A percentile compares a stretch with the other conserved stretches of the same genome.
Conservation (phyloP, 2,888 invertebrate species). For the Drosophila pseudotakahashii region DNA sequence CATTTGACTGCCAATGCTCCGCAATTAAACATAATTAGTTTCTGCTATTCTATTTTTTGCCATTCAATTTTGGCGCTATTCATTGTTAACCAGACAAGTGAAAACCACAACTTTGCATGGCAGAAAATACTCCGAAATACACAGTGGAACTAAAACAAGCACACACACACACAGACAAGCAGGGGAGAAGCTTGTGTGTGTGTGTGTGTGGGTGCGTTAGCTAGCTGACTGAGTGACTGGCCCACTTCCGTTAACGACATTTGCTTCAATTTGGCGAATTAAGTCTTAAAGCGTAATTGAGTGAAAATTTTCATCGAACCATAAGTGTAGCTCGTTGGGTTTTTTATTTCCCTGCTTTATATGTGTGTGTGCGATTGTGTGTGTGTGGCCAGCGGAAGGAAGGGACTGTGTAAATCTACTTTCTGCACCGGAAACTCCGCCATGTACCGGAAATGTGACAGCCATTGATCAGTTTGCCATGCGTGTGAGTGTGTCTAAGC, state of each 20-base stretch:
- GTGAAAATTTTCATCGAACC: conserved; percentile 80
- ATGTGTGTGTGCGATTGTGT: neutral
- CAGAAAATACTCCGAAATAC: conserved; percentile 8
- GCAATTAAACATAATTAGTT: conserved; percentile 37
- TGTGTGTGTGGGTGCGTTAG: too few relatives aligned
- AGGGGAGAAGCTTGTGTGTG: too few relatives aligned
- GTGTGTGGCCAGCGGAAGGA: conserved; percentile 34
- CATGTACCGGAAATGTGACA: conserved; percentile 66
- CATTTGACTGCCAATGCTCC: neutral
- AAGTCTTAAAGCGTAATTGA: conserved; percentile 82
- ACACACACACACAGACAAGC: neutral
- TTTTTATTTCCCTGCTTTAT: conserved; percentile 1
- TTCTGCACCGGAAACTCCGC: conserved; percentile 51
- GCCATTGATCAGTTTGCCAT: conserved; percentile 63
- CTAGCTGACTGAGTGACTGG: conserved; percentile 32
- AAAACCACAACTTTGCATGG: conserved; percentile 35
- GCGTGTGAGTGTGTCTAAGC: conserved; percentile 13
- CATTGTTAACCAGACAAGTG: conserved; percentile 15
- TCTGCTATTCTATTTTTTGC: neutral
- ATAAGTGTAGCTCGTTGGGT: conserved; percentile 52
- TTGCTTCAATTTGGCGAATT: conserved; percentile 70
- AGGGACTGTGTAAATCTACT: conserved; percentile 58
- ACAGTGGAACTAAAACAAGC: neutral
- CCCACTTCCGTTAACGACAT: conserved; percentile 65
- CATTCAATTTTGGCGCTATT: neutral